These are phyloP conservation scores for Conomelus anceps DNA, from an alignment of 2,888 invertebrate species.

Conservation along the genomic window DNA sequence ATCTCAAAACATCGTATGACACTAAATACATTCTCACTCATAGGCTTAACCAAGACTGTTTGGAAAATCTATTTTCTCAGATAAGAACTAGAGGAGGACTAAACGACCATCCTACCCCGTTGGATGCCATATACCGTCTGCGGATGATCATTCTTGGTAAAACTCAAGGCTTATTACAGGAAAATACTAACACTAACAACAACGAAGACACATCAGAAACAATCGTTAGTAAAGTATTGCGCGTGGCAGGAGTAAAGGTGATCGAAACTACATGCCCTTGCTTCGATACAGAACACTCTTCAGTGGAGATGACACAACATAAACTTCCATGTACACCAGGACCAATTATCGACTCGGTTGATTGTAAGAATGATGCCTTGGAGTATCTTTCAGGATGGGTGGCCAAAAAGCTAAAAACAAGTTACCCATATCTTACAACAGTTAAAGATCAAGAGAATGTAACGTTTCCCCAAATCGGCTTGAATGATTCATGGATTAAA, in stretches of 20 bases:
- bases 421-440: too few relatives aligned
- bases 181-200: conserved; percentile 9
- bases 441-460: too few relatives aligned
- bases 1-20: background rate
- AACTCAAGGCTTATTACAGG: conserved; percentile 9
- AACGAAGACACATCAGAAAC: background rate
- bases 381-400: too few relatives aligned
- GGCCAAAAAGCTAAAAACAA: too few relatives aligned
- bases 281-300: too few relatives aligned
- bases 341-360: too few relatives aligned
- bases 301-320: too few relatives aligned
- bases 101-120: conserved; percentile 32
- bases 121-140: conserved; percentile 30
- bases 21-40: conserved; percentile 9
- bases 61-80: conserved; percentile 23
- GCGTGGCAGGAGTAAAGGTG: background rate
- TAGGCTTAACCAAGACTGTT: conserved; percentile 7
- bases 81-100: conserved; percentile 30
- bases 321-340: too few relatives aligned
- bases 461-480: too few relatives aligned
- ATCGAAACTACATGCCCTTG: too few relatives aligned
- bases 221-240: conserved; percentile 13
- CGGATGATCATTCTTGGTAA: conserved; percentile 33
- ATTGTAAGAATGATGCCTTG: too few relatives aligned
- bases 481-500: too few relatives aligned